phyloP scores from a whole-genome alignment of 2,888 invertebrate genomes.

The Dynastes tityus region DNA sequence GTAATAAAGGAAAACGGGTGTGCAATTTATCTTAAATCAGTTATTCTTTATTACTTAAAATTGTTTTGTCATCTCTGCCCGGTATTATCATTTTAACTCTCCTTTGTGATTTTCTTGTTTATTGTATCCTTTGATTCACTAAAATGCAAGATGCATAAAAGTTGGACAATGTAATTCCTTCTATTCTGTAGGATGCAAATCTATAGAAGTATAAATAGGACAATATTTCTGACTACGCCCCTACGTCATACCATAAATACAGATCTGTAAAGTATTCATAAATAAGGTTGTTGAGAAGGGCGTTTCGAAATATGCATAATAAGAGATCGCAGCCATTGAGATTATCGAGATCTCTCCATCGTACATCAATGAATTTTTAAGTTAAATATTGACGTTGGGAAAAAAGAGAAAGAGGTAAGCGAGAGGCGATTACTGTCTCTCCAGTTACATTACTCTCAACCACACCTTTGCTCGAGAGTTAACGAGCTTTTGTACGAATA shows the following conservation, averaged over 20 bases:
- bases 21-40: too few species aligned
- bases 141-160: too few species aligned
- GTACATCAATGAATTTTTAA: background rate
- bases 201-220: background rate
- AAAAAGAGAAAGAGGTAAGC: background rate
- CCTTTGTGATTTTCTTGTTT: too few species aligned
- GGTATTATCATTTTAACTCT: too few species aligned
- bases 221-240: background rate
- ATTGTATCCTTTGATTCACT: too few species aligned
- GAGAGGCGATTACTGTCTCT: background rate
- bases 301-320: background rate
- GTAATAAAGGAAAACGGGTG: too few species aligned
- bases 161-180: too few species aligned
- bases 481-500: background rate
- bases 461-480: conserved; percentile 2
- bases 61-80: too few species aligned
- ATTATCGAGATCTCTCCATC: background rate
- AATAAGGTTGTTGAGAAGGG: background rate
- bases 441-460: background rate
- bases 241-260: background rate
- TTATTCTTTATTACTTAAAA: too few species aligned
- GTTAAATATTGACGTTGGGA: background rate
- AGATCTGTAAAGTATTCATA: conserved; percentile 10
- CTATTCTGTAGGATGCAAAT: too few species aligned
- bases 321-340: background rate